A percentile compares a stretch with the other conserved stretches of the same genome.
Evolutionary conservation across 2,888 invertebrate genomes (phyloP).

Genomic region (Hydrotaea diabolus): DNA sequence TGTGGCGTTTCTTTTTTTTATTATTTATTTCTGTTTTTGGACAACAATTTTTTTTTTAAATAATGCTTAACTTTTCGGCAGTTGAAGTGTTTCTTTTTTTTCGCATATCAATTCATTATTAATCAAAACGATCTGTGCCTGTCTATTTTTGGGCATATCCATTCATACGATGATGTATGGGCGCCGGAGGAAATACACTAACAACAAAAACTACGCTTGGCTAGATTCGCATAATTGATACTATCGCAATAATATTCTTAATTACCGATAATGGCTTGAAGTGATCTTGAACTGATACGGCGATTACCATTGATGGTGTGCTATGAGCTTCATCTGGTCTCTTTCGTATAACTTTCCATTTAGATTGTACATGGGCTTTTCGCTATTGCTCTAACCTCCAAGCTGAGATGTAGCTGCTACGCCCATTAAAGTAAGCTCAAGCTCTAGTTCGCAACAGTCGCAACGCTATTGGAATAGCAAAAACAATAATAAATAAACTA

Average conservation of each 20-base stretch:
- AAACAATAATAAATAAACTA: too few relatives aligned
- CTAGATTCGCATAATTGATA: not conserved
- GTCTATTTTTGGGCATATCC: not conserved
- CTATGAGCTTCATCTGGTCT: too few relatives aligned
- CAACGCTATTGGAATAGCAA: too few relatives aligned
- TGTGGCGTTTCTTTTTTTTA: not conserved
- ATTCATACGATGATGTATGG: not conserved
- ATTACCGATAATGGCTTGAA: slow-evolving; percentile 1
- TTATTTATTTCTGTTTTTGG: slow-evolving; percentile 16
- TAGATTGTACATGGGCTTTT: too few relatives aligned
- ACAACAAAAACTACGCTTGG: not conserved
- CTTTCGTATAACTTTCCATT: too few relatives aligned
- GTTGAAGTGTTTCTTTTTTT: slow-evolving; percentile 28
- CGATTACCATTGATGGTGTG: too few relatives aligned
- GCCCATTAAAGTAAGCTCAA: too few relatives aligned
- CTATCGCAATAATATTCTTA: slow-evolving; percentile 16
- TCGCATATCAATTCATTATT: slow-evolving; percentile 43
- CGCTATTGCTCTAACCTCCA: too few relatives aligned
- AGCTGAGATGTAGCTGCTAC: too few relatives aligned
- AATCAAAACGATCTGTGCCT: slow-evolving; percentile 42
- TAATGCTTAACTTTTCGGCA: slow-evolving; percentile 55
- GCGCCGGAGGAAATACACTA: not conserved
- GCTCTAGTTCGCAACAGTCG: too few relatives aligned
- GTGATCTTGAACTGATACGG: slow-evolving; percentile 12
- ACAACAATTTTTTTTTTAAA: slow-evolving; percentile 38